These are phyloP conservation scores for Acronicta psi DNA, from an alignment of 2,888 invertebrate genomes.

Conservation along the genomic window DNA sequence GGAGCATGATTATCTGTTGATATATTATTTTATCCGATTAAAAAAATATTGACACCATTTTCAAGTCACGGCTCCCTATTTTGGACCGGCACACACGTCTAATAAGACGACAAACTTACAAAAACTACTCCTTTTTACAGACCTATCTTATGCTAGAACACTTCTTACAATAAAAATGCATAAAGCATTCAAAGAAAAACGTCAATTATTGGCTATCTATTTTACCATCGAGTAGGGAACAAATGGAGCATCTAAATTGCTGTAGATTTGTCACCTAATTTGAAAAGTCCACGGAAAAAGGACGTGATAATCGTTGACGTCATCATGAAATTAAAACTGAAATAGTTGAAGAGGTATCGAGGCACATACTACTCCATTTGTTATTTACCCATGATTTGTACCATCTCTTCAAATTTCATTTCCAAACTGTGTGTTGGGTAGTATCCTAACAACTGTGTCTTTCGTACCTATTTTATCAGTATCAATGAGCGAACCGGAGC, in stretches of 20 bases:
- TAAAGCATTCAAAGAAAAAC: slow-evolving; percentile 31
- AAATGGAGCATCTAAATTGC: slow-evolving; percentile 19
- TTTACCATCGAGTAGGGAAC: slow-evolving; percentile 16
- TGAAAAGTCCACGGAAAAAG: background rate
- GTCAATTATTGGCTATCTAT: slow-evolving; percentile 58
- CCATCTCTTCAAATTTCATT: slow-evolving; percentile 75
- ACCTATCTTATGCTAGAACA: slow-evolving; percentile 46
- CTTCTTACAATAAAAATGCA: slow-evolving; percentile 43
- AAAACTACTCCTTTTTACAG: slow-evolving; percentile 61
- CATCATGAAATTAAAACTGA: background rate
- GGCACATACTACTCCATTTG: slow-evolving; percentile 26
- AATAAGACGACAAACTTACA: slow-evolving; percentile 50
- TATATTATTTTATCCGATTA: too few species aligned
- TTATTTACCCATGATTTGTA: slow-evolving; percentile 25
- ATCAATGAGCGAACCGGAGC: slow-evolving; percentile 84
- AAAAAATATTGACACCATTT: too few species aligned
- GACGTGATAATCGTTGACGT: background rate
- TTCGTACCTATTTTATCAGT: slow-evolving; percentile 78
- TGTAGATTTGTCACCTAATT: background rate
- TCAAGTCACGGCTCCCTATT: background rate
- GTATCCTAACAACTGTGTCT: slow-evolving; percentile 84
- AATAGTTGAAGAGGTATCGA: too few species aligned
- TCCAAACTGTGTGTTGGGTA: slow-evolving; percentile 79
- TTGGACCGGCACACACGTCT: background rate
- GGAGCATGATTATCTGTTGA: too few species aligned